phyloP scores from a whole-genome alignment of 2,113 vertebrate species.

The Zosterops lateralis region DNA sequence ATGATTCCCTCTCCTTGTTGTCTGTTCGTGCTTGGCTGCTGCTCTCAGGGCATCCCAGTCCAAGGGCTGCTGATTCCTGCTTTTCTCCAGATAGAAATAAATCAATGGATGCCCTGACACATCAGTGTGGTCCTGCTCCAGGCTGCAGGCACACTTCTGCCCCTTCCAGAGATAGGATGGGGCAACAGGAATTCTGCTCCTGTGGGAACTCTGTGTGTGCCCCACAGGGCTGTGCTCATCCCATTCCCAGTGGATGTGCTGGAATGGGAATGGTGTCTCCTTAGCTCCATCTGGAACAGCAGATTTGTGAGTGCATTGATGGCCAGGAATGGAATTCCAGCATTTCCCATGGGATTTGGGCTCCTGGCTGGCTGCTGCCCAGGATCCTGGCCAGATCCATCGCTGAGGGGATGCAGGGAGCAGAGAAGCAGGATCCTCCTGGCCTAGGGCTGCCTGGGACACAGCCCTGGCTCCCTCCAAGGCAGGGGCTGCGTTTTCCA shows the following conservation, averaged over 20 bases:
- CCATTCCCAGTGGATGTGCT: neutral
- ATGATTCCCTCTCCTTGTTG: accelerated
- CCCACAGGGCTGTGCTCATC: neutral
- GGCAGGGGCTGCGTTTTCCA: neutral
- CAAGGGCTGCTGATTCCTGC: neutral
- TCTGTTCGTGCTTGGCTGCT: neutral
- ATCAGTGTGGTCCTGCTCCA: accelerated
- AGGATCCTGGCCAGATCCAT: neutral
- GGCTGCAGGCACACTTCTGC: neutral
- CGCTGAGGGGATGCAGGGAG: accelerated
- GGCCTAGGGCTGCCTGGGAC: neutral
- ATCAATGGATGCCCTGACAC: accelerated
- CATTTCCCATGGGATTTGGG: neutral
- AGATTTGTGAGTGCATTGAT: accelerated
- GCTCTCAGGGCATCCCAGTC: neutral
- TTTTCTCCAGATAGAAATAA: neutral
- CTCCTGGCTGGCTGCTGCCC: neutral
- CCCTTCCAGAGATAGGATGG: neutral
- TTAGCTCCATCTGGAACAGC: accelerated
- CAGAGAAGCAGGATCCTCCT: neutral
- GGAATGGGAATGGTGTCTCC: neutral
- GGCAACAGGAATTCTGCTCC: neutral
- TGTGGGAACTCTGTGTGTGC: neutral
- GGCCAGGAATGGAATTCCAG: neutral
- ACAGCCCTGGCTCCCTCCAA: neutral